These are phyloP conservation scores for Passer domesticus DNA, from an alignment of 2,113 vertebrate genomes.

Conservation along the genomic window DNA sequence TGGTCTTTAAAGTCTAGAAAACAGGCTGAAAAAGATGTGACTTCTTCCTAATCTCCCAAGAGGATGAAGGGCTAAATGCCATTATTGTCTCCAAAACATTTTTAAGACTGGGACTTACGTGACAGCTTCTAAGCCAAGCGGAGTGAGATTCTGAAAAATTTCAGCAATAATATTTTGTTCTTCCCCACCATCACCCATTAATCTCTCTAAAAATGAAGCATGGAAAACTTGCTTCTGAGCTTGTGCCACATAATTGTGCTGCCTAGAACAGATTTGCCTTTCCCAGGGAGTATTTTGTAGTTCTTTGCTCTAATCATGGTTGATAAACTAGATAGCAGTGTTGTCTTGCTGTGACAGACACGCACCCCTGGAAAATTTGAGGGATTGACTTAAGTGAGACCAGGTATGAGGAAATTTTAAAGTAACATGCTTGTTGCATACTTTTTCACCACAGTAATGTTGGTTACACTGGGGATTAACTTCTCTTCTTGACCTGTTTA, in stretches of 20 bases:
- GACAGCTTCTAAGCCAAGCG: not conserved
- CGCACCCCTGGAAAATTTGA: not conserved
- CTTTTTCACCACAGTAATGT: not conserved
- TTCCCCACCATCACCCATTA: not conserved
- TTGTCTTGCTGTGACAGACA: not conserved
- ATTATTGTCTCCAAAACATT: not conserved
- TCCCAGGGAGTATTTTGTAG: not conserved
- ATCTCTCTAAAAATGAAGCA: not conserved
- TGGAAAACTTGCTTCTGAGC: not conserved
- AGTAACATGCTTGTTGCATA: accelerated
- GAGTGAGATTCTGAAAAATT: not conserved
- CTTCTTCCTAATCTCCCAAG: not conserved
- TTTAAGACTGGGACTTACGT: not conserved
- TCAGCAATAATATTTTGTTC: not conserved
- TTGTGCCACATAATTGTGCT: accelerated
- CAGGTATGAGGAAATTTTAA: not conserved
- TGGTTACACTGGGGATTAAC: not conserved
- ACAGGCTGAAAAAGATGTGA: not conserved
- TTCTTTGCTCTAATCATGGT: not conserved
- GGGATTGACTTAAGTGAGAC: not conserved
- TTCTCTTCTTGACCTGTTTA: not conserved
- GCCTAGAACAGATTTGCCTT: not conserved
- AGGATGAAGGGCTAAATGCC: not conserved
- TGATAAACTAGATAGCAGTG: not conserved
- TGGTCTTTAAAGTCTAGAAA: not conserved